Percentiles rank a stretch among this genome's conserved stretches.
phyloP scores from a whole-genome alignment of 2,888 invertebrate genomes.

The Drosophila macrospina region DNA sequence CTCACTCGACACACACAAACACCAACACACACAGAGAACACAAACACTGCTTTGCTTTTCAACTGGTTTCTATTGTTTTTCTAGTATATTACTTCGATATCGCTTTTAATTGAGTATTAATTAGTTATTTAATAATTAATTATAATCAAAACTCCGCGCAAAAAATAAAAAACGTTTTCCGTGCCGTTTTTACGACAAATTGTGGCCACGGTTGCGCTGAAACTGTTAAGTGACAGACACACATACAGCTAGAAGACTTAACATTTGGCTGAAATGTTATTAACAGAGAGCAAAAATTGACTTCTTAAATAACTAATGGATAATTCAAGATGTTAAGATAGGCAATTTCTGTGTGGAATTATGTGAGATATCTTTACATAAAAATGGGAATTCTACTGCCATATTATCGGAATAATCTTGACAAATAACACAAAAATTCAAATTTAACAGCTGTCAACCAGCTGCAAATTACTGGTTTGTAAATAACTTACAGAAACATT shows the following conservation, averaged over 20 bases:
- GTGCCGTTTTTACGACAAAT: slow-evolving; percentile 35
- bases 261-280: slow-evolving; percentile 28
- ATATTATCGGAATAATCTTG: too few species aligned
- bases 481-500: neutral
- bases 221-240: slow-evolving; percentile 33
- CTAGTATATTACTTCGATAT: slow-evolving; percentile 42
- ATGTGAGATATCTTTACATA: too few species aligned
- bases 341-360: neutral
- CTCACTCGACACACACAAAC: slow-evolving; percentile 52
- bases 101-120: slow-evolving; percentile 42
- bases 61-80: slow-evolving; percentile 32
- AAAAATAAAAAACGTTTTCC: slow-evolving; percentile 34
- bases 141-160: slow-evolving; percentile 40
- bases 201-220: slow-evolving; percentile 38
- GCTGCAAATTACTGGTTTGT: neutral
- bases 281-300: slow-evolving; percentile 4
- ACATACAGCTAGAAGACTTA: slow-evolving; percentile 15
- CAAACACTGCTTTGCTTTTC: slow-evolving; percentile 36
- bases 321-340: neutral
- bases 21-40: slow-evolving; percentile 41
- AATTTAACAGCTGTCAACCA: slow-evolving; percentile 18
- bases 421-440: neutral
- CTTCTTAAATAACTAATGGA: neutral
- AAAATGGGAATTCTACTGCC: too few species aligned
- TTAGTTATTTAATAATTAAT: slow-evolving; percentile 53